Conservation (phyloP, 1,140 invertebrate species). For the Latrodectus geometricus region DNA sequence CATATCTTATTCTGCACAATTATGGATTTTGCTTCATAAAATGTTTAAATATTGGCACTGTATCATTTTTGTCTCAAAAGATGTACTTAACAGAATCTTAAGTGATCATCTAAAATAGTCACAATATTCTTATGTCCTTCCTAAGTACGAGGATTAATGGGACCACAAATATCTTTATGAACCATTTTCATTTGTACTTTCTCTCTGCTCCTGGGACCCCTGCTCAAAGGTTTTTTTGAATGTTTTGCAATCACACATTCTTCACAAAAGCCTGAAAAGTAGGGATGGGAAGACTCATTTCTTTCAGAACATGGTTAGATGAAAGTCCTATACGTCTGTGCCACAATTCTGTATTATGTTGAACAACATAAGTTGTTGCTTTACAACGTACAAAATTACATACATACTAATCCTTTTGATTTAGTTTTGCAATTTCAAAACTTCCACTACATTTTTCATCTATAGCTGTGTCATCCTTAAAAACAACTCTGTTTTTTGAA, state of each 20-base stretch:
- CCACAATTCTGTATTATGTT: neutral
- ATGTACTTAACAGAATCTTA: conserved; percentile 53
- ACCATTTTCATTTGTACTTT: neutral
- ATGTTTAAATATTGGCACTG: neutral
- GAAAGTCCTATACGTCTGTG: neutral
- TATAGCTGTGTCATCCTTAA: neutral
- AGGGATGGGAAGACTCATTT: neutral
- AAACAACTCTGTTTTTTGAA: neutral
- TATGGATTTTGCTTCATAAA: neutral
- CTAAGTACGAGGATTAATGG: neutral
- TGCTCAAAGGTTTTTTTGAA: neutral
- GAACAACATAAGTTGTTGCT: neutral
- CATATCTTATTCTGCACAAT: neutral
- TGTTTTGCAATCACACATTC: conserved; percentile 22
- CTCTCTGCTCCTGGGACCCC: too few species aligned
- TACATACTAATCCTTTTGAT: neutral
- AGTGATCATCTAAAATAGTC: conserved; percentile 59
- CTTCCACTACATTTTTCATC: neutral
- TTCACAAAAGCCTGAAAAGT: neutral
- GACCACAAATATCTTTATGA: conserved; percentile 1
- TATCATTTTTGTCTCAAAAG: conserved; percentile 41
- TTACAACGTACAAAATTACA: neutral
- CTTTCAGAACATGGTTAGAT: neutral
- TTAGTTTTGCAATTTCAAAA: neutral
- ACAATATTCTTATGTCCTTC: conserved; percentile 34